Evolutionary conservation across 2,797 vertebrate species (phyloP), one percentile per base, ranked within the genome.

Genomic region (Alca torda): DNA sequence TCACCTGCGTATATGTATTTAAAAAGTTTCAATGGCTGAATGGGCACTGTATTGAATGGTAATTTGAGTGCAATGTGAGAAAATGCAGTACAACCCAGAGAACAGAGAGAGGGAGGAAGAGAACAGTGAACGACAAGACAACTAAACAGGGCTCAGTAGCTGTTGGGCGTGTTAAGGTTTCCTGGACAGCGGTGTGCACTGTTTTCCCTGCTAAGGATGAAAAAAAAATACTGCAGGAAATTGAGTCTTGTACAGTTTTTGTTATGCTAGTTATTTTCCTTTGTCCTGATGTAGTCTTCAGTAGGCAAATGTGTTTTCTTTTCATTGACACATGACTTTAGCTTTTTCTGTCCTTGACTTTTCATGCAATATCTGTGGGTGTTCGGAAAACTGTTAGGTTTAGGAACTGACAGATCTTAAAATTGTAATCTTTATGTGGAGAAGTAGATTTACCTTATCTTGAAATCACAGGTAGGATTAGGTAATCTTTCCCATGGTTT

Each of bases 391-490:
- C n/a, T 39, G 3, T 61, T 54, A 63, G 25, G 28, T 17, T 70
- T 60, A 43, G 41, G 41, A 64, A 18, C 11, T 75, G 50, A 39
- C 14, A 56, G 24, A 37, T 60, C 7, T 79, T 2, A 4, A 24
- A 73, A 16, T 28, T 68, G 18, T 72, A 51, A 39, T 25, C 33
- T 72, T 57, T 25, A 28, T 4, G 4, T 48, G 31, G n/a, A 26
- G 46, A 94, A 48, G 51, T 39, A 77, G 65, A 12, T 74, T 54
- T 83, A 37, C 28, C 33, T 86, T 69, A 37, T 13, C 16, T 60
- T 65, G 45, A 87, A 93, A 87, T 87, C 86, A 30, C 59, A 53
- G 45, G n/a, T 67, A 84, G 51, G 51, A 53, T 70, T 60, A 37
- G 14, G 23, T 70, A 65, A 67, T 41, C 31, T 70, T 37, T 80